A percentile compares a stretch with the other conserved stretches of the same genome.
Conservation (phyloP, 2,797 vertebrate genomes). For the Amblyraja radiata region DNA sequence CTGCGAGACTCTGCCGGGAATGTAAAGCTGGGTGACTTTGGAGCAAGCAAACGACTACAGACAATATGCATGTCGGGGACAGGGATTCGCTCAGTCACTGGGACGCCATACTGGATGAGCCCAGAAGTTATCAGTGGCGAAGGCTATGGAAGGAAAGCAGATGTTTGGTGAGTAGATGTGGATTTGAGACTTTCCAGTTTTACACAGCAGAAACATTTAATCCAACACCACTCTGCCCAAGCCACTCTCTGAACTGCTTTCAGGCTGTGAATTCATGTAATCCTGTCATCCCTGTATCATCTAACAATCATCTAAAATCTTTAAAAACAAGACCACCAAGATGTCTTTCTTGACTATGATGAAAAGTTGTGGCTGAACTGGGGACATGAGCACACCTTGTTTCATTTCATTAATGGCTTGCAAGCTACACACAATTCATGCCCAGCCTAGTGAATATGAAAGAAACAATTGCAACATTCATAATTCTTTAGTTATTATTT, state of each 20-base stretch:
- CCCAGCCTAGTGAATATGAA: not conserved
- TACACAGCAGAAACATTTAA: not conserved
- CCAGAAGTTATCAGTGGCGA: slow-evolving; percentile 97
- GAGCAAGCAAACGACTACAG: slow-evolving; percentile 92
- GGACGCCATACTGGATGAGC: slow-evolving; percentile 99
- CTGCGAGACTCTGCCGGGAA: slow-evolving; percentile 88
- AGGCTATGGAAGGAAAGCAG: slow-evolving; percentile 91
- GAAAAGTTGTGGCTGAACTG: not conserved
- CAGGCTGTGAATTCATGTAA: not conserved
- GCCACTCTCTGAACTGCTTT: not conserved
- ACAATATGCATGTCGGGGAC: slow-evolving; percentile 97
- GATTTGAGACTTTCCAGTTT: not conserved
- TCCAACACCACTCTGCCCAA: not conserved
- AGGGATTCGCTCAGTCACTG: slow-evolving; percentile 87
- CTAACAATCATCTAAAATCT: not conserved
- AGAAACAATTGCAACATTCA: not conserved
- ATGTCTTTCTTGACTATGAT: not conserved
- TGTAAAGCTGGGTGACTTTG: slow-evolving; percentile 95
- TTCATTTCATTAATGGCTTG: not conserved
- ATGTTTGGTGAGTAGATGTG: slow-evolving; percentile 77
- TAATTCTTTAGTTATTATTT: not conserved
- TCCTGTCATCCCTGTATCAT: not conserved
- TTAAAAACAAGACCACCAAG: not conserved
- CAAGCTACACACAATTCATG: not conserved
- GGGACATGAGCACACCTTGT: not conserved